Evolutionary conservation across 2,113 vertebrate genomes (phyloP), one percentile per base, ranked within the genome.

Genomic region (Psammodynastes pulverulentus): DNA sequence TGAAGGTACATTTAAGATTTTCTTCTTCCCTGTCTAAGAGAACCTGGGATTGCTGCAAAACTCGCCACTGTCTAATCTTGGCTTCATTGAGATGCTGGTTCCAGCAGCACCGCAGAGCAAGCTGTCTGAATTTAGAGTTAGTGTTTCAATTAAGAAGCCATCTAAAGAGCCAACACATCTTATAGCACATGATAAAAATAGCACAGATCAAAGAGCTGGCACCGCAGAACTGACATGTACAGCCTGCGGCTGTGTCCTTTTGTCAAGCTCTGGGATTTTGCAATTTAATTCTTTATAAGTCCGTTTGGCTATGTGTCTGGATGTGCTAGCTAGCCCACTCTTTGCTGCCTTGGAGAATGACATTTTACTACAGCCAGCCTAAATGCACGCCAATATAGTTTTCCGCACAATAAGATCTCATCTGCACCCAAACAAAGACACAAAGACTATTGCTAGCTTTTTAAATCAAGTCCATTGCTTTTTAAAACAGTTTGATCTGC

Each of bases 121-220:
- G 88, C 45, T 46, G 49, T 91, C 0, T 0, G 87, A 34, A 29
- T 51, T 0, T 15, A 29, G 21, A 92, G 62, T 39, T 8, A 19
- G 0, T 17, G 87, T 89, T 43, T 72, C 89, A 94, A 6, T 45
- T 94, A 95, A 72, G 56, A 21, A 87, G 45, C 67, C 90, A n/a
- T 87, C 93, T n/a, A 93, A 94, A 10, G 49, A 93, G 90, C 93
- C 87, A 88, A 72, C 87, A 51, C 45, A 56, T 4, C 87, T 72
- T 84, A 84, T 90, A 90, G 51, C 39, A 29, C 29, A 84, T 87
- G 88, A 86, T 92, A 93, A 93, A 46, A 91, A 93, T 95, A 94
- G 58, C 7, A 8, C 52, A 58, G 43, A 93, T 93, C 62, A 91
- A 93, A 95, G 89, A 56, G 26, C 54, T 85, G 53, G 19, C 39